Base-by-base conservation (phyloP, 92 coral and sea anemone species). In the Bergia sp. region DNA sequence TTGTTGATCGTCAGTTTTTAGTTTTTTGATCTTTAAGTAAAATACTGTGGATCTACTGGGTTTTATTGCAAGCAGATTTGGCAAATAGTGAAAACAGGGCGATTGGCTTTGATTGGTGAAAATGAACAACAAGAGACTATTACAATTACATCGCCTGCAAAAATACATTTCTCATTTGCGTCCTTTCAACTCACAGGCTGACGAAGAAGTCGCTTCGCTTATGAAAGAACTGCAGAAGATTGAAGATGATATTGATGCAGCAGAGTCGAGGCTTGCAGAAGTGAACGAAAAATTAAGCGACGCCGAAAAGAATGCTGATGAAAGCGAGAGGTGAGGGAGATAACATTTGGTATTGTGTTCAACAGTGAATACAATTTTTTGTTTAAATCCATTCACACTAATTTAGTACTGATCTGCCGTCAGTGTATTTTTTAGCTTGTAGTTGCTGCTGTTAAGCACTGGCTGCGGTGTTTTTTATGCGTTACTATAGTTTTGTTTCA, bases 241-340 rank as follows among this genome's bases (percentile, higher is more conserved):
- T 66, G 99, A 97, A 86, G 99, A 97, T 50, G 97, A 97, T 23
- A 86, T 97, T 43, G 99, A 97, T 83, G 91, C 98, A 18, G 99
- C 99, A 1, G 99, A 97, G 90, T 97, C 99, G 20, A 89, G 94
- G 69, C 92, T 97, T 40, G 94, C 98, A 65, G 92, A 93, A 38
- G 95, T 95, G 20, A 91, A 90, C 76, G 91, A 87, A 73, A 89
- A 93, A 65, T 91, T 97, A 41, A 88, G 92, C 57, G 90, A 89
- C 29, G 99, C 99, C 23, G 99, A 97, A 90, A 93, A 94, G 81
- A 96, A 92, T 73, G 99, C 99, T 55, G 99, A 97, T 75, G 99
- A 97, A 82, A 97, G 99, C 85, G 99, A 97, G 82, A 90, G 99
- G 99, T 97, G 4, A 71, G 93, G 73, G 8, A 18, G 65, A 64